These are phyloP conservation scores for Hiodon alosoides DNA, from an alignment of 2,113 vertebrate genomes.

Conservation along the genomic window DNA sequence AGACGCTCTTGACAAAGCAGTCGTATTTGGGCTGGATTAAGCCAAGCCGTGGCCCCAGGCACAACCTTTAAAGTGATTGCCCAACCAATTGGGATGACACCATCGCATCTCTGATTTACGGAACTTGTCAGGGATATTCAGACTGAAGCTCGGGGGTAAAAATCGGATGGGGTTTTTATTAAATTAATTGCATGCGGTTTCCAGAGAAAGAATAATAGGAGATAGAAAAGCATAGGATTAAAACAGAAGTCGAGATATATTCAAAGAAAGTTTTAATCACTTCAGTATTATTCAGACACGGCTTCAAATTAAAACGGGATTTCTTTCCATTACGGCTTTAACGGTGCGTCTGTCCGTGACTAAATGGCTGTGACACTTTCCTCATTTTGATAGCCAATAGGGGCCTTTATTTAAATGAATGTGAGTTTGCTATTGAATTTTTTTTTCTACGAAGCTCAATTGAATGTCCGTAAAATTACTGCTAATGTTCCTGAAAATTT, in stretches of 20 bases:
- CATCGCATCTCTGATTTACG: conserved; percentile 9
- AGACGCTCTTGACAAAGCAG: background rate
- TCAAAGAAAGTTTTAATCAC: conserved; percentile 26
- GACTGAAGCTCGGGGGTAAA: conserved; percentile 18
- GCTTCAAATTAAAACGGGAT: conserved; percentile 26
- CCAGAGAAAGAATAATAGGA: background rate
- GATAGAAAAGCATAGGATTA: conserved; percentile 22
- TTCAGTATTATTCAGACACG: conserved; percentile 19
- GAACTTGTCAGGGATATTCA: conserved; percentile 6
- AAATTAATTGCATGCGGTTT: conserved; percentile 22
- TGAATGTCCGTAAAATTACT: conserved; percentile 29
- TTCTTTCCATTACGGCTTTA: background rate
- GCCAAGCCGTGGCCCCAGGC: background rate
- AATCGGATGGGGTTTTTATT: conserved; percentile 13
- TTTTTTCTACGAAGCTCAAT: conserved; percentile 20
- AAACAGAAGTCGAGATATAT: conserved; percentile 30
- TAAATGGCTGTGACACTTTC: conserved; percentile 24
- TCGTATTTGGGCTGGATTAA: background rate
- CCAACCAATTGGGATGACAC: conserved; percentile 12
- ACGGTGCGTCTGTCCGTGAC: conserved; percentile 15
- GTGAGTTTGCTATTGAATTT: background rate
- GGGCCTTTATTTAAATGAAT: conserved; percentile 22
- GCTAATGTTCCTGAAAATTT: conserved; percentile 36
- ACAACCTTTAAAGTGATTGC: conserved; percentile 12
- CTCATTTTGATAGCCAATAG: conserved; percentile 27